Evolutionary conservation across 2,797 vertebrate species (phyloP).

Genomic region (Takifugu ocellatus): DNA sequence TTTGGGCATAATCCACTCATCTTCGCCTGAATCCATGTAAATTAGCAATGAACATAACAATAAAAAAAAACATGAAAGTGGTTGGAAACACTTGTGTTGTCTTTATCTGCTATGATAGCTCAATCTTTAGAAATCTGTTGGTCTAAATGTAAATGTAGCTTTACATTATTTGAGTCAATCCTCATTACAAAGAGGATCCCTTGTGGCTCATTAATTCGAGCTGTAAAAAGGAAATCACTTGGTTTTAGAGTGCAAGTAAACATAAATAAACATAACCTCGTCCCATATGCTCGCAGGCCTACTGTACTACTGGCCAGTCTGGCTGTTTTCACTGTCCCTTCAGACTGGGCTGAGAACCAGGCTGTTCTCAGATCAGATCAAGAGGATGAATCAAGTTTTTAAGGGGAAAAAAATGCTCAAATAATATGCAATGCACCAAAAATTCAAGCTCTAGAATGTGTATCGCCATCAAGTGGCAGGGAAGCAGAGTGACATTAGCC

Average conservation of each 20-base stretch:
- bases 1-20: constrained; percentile 26
- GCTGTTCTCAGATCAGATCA: constrained; percentile 14
- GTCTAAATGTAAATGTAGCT: constrained; percentile 9
- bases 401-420: too few species aligned
- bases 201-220: constrained; percentile 28
- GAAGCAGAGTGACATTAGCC: too few species aligned
- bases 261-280: constrained; percentile 12
- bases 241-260: constrained; percentile 24
- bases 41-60: not conserved
- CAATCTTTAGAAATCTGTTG: constrained; percentile 12
- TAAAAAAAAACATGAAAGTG: not conserved
- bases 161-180: not conserved
- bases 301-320: constrained; percentile 22
- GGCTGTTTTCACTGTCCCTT: constrained; percentile 41
- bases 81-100: not conserved
- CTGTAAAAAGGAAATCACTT: constrained; percentile 13
- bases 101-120: not conserved
- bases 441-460: too few species aligned
- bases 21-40: constrained; percentile 11
- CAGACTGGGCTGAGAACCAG: constrained; percentile 7
- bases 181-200: constrained; percentile 7
- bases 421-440: too few species aligned
- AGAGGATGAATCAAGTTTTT: constrained; percentile 3
- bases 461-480: too few species aligned
- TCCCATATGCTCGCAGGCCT: constrained; percentile 55